phyloP scores from a whole-genome alignment of 2,888 invertebrate genomes.

The Dicranocentrus wangi region DNA sequence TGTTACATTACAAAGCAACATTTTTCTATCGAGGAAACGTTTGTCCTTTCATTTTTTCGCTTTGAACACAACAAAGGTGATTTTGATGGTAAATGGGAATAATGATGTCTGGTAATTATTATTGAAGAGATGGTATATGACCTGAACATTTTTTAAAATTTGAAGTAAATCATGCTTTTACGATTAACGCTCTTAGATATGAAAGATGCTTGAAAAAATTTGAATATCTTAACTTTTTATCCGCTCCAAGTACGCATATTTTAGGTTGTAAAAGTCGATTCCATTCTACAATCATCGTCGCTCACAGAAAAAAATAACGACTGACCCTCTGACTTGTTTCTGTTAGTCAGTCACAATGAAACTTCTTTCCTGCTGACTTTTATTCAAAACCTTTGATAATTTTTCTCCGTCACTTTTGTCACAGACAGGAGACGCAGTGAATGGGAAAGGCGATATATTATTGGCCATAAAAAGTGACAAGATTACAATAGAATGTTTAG shows the following conservation, averaged over 20 bases:
- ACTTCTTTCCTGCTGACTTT: conserved; percentile 14
- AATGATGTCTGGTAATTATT: neutral
- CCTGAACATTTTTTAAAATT: conserved; percentile 11
- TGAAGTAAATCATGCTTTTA: neutral
- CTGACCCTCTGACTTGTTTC: conserved; percentile 25
- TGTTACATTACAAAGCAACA: too few species aligned
- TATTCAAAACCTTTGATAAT: conserved; percentile 30
- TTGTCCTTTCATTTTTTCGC: neutral
- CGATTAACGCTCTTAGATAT: neutral
- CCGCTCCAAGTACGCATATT: neutral
- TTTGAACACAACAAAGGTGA: neutral
- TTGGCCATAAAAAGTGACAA: conserved; percentile 46
- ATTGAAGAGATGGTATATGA: neutral
- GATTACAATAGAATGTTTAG: conserved; percentile 14
- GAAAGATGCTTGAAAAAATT: neutral
- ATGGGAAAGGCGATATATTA: conserved; percentile 43
- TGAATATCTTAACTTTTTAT: neutral
- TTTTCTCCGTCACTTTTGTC: conserved; percentile 22
- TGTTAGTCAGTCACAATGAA: conserved; percentile 13
- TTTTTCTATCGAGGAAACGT: too few species aligned
- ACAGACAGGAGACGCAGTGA: neutral
- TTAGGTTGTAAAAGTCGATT: neutral
- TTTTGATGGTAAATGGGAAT: neutral
- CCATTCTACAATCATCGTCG: neutral
- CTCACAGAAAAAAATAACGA: neutral